Percentiles rank a stretch among this genome's conserved stretches.
Evolutionary conservation across 2,113 vertebrate genomes (phyloP).

Genomic region (Guaruba guarouba): DNA sequence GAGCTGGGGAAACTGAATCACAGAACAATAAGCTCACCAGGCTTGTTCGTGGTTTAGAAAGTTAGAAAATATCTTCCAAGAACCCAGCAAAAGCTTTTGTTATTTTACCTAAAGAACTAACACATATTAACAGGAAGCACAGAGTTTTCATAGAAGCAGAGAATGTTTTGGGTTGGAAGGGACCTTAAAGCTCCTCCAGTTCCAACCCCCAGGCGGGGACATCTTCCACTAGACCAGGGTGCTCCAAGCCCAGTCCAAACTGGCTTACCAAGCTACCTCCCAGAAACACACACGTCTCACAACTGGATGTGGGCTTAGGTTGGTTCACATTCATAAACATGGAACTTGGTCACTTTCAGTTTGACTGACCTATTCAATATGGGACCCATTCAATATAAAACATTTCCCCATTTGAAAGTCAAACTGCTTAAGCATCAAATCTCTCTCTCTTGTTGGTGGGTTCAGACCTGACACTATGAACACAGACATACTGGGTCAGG

Average conservation of each 20-base stretch:
- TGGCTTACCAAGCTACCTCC: neutral
- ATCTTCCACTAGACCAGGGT: neutral
- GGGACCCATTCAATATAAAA: neutral
- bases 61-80: neutral
- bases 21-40: neutral
- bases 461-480: neutral
- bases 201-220: neutral
- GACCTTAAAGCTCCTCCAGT: neutral
- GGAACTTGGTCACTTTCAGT: neutral
- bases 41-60: neutral
- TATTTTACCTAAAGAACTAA: neutral
- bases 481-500: neutral
- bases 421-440: neutral
- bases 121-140: neutral
- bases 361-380: neutral
- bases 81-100: neutral
- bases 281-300: neutral
- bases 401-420: neutral
- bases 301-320: neutral
- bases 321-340: rapidly evolving
- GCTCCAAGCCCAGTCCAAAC: neutral
- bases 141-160: neutral
- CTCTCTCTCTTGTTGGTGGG: rapidly evolving
- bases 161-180: neutral
- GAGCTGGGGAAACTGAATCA: neutral